phyloP scores from a whole-genome alignment of 2,888 invertebrate species.

The Thymelicus lineola region DNA sequence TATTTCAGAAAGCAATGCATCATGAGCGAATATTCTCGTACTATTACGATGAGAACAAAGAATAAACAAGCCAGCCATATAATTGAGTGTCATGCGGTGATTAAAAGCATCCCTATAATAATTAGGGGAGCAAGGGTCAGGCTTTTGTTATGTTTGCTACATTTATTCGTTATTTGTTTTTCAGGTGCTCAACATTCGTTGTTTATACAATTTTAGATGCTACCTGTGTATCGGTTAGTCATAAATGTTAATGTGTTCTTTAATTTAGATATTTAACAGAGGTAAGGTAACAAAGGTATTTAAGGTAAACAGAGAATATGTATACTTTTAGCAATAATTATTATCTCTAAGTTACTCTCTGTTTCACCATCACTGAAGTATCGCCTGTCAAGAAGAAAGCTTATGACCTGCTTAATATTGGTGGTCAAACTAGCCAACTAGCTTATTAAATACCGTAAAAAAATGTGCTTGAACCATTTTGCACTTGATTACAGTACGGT shows the following conservation, averaged over 20 bases:
- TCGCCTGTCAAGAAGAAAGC: no score
- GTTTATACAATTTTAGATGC: neutral
- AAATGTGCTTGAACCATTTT: no score
- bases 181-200: neutral
- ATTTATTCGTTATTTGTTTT: constrained; percentile 29
- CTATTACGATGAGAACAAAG: neutral
- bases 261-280: no score
- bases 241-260: neutral
- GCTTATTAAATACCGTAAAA: no score
- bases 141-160: constrained; percentile 41
- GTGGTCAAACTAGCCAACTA: no score
- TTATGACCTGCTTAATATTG: no score
- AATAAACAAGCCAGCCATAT: constrained; percentile 23
- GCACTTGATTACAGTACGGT: no score
- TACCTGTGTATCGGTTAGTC: neutral
- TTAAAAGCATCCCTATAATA: constrained; percentile 40
- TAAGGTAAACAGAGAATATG: no score
- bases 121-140: constrained; percentile 40
- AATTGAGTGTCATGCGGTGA: constrained; percentile 35
- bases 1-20: neutral
- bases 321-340: no score
- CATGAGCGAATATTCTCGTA: neutral
- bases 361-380: no score
- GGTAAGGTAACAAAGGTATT: no score
- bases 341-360: no score